These are phyloP conservation scores for Molossus alvarezi DNA, from an alignment of 2,797 vertebrate species.

Conservation along the genomic window DNA sequence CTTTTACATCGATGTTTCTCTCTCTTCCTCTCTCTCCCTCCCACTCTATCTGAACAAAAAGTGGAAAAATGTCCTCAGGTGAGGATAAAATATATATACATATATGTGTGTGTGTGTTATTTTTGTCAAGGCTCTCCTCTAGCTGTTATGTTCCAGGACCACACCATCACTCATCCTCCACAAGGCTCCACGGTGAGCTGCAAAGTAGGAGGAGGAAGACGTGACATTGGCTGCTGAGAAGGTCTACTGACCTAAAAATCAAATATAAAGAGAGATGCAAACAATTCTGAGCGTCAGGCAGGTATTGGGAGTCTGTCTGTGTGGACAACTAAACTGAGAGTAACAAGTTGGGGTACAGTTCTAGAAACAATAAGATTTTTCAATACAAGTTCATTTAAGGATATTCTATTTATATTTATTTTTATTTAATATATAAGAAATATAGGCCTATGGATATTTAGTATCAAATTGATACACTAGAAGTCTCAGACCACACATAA, in stretches of 20 bases:
- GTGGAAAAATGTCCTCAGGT: too few relatives aligned
- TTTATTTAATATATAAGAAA: constrained; percentile 39
- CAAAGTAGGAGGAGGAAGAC: neutral
- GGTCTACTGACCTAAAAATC: neutral
- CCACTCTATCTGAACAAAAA: too few relatives aligned
- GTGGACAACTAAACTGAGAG: neutral
- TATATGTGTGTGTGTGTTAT: neutral
- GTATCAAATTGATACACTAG: neutral
- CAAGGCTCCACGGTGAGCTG: neutral
- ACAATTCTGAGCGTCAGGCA: neutral
- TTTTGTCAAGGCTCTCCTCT: neutral
- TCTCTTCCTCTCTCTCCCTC: too few relatives aligned
- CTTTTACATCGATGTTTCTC: too few relatives aligned
- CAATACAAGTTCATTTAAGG: constrained; percentile 30
- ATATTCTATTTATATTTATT: constrained; percentile 38
- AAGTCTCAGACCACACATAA: neutral
- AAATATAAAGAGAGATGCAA: constrained; percentile 13
- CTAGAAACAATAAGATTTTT: neutral
- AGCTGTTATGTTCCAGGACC: neutral
- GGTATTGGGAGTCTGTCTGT: neutral
- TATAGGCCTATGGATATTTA: neutral
- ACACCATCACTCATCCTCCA: neutral
- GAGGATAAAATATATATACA: too few relatives aligned
- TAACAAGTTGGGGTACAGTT: neutral
- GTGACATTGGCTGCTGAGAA: neutral